These are phyloP conservation scores for Chionodraco myersi DNA, from an alignment of 2,113 vertebrate genomes.

Conservation along the genomic window DNA sequence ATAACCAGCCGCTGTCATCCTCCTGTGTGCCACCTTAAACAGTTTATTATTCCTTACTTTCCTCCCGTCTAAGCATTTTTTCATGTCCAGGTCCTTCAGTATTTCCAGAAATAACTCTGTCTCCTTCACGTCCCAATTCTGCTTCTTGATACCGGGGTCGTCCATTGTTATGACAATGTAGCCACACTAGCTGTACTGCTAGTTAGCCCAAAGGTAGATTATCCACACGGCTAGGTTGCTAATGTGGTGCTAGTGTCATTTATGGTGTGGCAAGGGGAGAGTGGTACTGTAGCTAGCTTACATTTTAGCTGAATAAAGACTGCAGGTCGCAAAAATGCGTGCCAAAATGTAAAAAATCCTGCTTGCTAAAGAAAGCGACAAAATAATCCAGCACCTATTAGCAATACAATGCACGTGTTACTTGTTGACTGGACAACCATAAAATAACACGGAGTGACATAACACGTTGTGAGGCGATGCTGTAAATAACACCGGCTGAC, in stretches of 20 bases:
- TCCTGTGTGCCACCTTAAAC: constrained; percentile 70
- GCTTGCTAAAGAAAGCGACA: constrained; percentile 6
- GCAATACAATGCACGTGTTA: constrained; percentile 65
- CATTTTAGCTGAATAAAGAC: not conserved
- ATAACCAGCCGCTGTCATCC: constrained; percentile 69
- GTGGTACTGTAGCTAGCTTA: not conserved
- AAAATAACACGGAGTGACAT: constrained; percentile 68
- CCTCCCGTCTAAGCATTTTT: constrained; percentile 70
- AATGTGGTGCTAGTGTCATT: constrained; percentile 48
- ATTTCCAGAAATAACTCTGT: constrained; percentile 69
- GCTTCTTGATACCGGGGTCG: constrained; percentile 62
- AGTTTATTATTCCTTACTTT: constrained; percentile 71
- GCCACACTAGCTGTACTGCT: constrained; percentile 7
- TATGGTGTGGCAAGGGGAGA: not conserved
- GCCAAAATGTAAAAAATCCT: not conserved
- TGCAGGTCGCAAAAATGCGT: not conserved
- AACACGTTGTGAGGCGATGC: not conserved
- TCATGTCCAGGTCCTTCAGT: constrained; percentile 75
- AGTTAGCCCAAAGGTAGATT: not conserved
- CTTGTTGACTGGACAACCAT: constrained; percentile 63
- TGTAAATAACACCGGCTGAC: not conserved
- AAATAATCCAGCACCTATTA: constrained; percentile 67
- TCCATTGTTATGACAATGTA: constrained; percentile 51
- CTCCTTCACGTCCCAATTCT: constrained; percentile 75
- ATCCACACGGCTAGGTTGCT: constrained; percentile 39